Evolutionary conservation across 1,140 invertebrate genomes (phyloP), one percentile per base, ranked within the genome.

Genomic region (Sipha flava): DNA sequence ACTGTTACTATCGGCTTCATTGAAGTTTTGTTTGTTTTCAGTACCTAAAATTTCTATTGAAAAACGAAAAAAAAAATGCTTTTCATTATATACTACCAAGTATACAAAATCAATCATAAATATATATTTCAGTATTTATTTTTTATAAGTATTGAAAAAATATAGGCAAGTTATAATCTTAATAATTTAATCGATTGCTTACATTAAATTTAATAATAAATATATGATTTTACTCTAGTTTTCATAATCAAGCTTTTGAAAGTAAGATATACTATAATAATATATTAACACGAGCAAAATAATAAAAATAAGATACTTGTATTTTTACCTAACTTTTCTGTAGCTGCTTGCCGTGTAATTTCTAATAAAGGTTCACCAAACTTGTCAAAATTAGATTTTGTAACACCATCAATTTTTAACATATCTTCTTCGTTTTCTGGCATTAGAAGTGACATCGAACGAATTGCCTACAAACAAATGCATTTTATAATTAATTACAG

Each of bases 381-480:
- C 85, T 96, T 97, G 49, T 92, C 90, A 84, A 91, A 95, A 85
- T 96, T 96, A 14, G 93, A 93, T 85, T 91, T 89, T 0, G 95
- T 96, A 5, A 97, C 91, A 83, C 96, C 93, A 34, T 94, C 93
- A 82, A 97, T 91, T 82, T 89, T 87, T 59, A 95, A 86, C 92
- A 97, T 94, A 79, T 93, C 91, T 80, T 91, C 90, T 80, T 90
- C 88, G 9, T 87, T 89, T 80, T 90, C 89, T 0, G 95, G 95
- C 82, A 96, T 85, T 66, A 88, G 86, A 80, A 90, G 87, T 2
- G 94, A 91, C 93, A 97, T 94, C 6, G 89, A 89, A 82, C 91
- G 89, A 12, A 95, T 86, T 10, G 92, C 91, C 82, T 91, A 87
- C n/a, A 54, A 89, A 82, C 75, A 9, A 59, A 37, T 18, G 7